Base-by-base conservation (phyloP, 1,140 invertebrate genomes). In the Chrysoperla carnea region DNA sequence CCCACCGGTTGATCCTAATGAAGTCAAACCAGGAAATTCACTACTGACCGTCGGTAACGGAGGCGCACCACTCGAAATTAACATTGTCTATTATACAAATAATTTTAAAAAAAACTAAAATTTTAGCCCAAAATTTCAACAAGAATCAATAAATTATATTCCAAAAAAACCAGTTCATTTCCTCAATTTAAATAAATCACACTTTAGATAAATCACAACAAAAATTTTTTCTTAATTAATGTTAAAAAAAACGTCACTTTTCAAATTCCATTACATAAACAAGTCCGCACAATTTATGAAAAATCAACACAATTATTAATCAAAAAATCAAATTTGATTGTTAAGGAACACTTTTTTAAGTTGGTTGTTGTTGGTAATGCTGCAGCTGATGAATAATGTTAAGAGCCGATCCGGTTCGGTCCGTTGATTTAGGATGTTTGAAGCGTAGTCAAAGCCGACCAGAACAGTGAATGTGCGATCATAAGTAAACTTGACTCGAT, bases 391-490 rank as follows among this genome's bases (percentile, higher is more conserved):
- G 12, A 15, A 36, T 39, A 11, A 23, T 39, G 38, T 39, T 6
- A n/a, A 8, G 17, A n/a, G 27, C 11, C 38, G 43, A 33, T 36
- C 35, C n/a, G 38, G 23, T 39, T n/a, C 27, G 38, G 11, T 29
- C n/a, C 6, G 40, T 12, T 8, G 42, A 23, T 23, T 23, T 23
- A 23, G 17, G 17, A 23, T 36, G 44, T 40, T 54, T 52, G 48
- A 57, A 58, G 58, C 57, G 55, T 54, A 58, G 15, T 46, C 50
- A 50, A 46, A 49, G 44, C 56, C 59, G 51, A 53, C 50, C 59
- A 57, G 53, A 48, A 61, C 59, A 59, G 52, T 54, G 56, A 61
- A 59, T 59, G 57, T 57, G 51, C 53, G 51, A 51, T 42, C 55
- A 50, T 46, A 23, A 23, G 17, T 23, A 23, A 23, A 23, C 17